Base-by-base conservation (phyloP, 2,113 vertebrate genomes). In the Ivindomyrus marchei region DNA sequence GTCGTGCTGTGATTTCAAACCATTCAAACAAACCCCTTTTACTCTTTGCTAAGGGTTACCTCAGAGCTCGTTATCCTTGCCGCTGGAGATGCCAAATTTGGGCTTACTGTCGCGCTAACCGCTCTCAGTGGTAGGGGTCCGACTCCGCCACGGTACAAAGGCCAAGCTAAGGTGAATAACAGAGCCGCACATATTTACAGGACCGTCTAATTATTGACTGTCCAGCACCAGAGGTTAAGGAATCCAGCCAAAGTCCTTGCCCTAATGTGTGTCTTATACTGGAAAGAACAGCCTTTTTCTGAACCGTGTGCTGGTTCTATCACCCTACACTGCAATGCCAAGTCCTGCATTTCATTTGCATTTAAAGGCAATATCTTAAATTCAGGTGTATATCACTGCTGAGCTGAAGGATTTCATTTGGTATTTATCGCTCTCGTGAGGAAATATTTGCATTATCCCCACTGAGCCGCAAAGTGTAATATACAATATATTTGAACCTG, bases 121-220 rank as follows among this genome's bases (percentile, higher is more conserved):
- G 17, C 15, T 88, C 52, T 70, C 42, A 39, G 9, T 89, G 89
- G 89, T 85, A 85, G 80, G 89, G 58, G 50, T 56, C 4, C 36
- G 52, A 80, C 89, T 89, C 89, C 89, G 9, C 89, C 89, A 70
- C 53, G 24, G 92, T 90, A 77, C 91, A 92, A 94, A 94, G 93
- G 94, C 92, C 92, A 90, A 58, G 46, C 13, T 39, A 36, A 84
- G 86, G 90, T 92, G 92, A 93, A 93, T 92, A 94, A 10, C 74
- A 49, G n/a, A n/a, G 2, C 15, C 88, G 42, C 19, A 56, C 56
- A 88, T 90, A 91, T 94, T 94, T 92, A 93, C 90, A 83, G 74
- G 47, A 46, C 66, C n/a, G 86, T 91, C 19, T 93, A 94, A 94
- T 95, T 53, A 94, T 95, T 93, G 77, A 94, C 92, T 89, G 47